These are phyloP conservation scores for Spea hammondii DNA, from an alignment of 2,797 vertebrate genomes.

Conservation along the genomic window DNA sequence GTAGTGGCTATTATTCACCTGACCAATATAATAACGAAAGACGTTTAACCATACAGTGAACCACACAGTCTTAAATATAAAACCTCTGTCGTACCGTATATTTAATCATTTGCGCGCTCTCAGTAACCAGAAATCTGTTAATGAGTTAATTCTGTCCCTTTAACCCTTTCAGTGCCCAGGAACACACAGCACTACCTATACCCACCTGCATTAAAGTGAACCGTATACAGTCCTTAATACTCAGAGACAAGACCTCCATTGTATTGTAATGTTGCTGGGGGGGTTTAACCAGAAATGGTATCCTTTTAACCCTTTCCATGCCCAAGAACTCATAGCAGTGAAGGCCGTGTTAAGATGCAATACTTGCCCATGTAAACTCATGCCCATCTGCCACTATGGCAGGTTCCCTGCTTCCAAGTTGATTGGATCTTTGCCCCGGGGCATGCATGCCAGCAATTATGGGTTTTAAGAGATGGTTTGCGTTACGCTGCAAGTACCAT, in stretches of 20 bases:
- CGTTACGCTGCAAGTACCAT: slow-evolving; percentile 46
- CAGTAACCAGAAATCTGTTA: too few relatives aligned
- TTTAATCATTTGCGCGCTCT: too few relatives aligned
- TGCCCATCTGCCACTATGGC: slow-evolving; percentile 43
- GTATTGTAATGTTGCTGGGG: too few relatives aligned
- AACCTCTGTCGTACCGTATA: too few relatives aligned
- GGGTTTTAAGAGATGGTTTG: slow-evolving; percentile 48
- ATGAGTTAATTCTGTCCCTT: background rate
- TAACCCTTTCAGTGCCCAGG: background rate
- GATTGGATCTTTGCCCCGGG: slow-evolving; percentile 56
- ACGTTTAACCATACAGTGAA: too few relatives aligned
- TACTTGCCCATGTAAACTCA: slow-evolving; percentile 31
- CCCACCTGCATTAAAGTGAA: too few relatives aligned
- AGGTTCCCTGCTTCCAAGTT: slow-evolving; percentile 55
- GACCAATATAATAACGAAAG: too few relatives aligned
- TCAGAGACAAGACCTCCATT: too few relatives aligned
- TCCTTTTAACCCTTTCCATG: slow-evolving; percentile 12
- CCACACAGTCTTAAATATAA: too few relatives aligned
- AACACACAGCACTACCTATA: too few relatives aligned
- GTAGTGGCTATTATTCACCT: too few relatives aligned
- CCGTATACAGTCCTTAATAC: too few relatives aligned
- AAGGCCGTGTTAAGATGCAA: slow-evolving; percentile 15
- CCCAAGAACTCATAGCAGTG: background rate
- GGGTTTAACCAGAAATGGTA: background rate
- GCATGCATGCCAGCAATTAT: slow-evolving; percentile 56